Evolutionary conservation across 2,888 invertebrate genomes (phyloP).

Genomic region (Lutraria lutraria): DNA sequence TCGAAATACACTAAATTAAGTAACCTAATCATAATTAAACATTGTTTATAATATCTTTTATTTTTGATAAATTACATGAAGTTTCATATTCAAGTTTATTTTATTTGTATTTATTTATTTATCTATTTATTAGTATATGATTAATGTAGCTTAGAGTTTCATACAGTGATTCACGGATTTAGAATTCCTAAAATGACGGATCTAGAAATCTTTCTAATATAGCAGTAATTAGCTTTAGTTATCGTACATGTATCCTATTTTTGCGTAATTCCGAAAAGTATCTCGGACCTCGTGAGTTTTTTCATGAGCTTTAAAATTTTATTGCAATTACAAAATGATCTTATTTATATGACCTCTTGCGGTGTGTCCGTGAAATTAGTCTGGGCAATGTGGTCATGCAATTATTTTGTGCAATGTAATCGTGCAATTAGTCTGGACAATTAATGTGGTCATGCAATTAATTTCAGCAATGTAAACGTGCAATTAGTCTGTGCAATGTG

Average conservation of each 20-base stretch:
- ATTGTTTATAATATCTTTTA: too few species aligned
- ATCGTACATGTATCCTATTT: background rate
- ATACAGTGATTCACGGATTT: background rate
- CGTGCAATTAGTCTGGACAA: too few species aligned
- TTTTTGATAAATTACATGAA: background rate
- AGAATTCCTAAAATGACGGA: constrained; percentile 9
- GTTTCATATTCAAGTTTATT: background rate
- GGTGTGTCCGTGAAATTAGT: too few species aligned
- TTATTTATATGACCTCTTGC: background rate
- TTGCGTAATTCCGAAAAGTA: background rate
- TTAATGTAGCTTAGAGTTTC: background rate
- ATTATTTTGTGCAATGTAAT: too few species aligned
- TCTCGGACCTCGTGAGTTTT: background rate
- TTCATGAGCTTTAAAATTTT: background rate
- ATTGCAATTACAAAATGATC: background rate
- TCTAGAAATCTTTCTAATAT: constrained; percentile 4
- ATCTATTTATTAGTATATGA: background rate
- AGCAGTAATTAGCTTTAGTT: background rate
- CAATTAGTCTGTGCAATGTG: too few species aligned
- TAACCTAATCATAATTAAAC: too few species aligned
- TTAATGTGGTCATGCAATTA: too few species aligned
- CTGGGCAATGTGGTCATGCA: too few species aligned
- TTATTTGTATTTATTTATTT: background rate
- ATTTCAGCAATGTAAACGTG: too few species aligned
- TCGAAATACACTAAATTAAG: too few species aligned